These are phyloP conservation scores for Scaptomyza parva DNA, from an alignment of 2,888 invertebrate species.

Conservation along the genomic window DNA sequence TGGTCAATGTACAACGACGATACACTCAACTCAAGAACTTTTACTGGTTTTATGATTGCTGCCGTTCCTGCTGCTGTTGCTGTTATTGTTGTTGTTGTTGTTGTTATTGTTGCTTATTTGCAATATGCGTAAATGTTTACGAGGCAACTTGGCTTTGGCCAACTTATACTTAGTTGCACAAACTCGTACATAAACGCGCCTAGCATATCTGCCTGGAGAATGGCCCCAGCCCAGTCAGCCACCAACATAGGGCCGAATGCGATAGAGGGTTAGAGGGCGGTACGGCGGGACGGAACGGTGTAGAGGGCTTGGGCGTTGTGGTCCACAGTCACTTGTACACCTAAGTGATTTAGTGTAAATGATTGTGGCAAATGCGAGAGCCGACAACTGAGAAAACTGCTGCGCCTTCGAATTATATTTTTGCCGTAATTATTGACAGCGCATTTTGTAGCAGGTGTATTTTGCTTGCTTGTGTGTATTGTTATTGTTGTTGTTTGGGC, in stretches of 20 bases:
- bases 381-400: constrained; percentile 21
- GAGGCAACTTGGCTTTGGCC: constrained; percentile 50
- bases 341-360: constrained; percentile 81
- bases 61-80: constrained; percentile 14
- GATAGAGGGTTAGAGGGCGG: too few species aligned
- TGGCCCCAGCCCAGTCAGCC: too few species aligned
- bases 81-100: constrained; percentile 36
- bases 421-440: constrained; percentile 72
- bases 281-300: too few species aligned
- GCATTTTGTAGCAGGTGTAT: constrained; percentile 65
- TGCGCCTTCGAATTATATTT: constrained; percentile 34
- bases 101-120: constrained; percentile 66
- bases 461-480: too few species aligned
- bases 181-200: constrained; percentile 27
- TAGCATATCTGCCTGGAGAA: too few species aligned
- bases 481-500: constrained; percentile 7
- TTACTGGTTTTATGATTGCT: constrained; percentile 4
- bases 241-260: too few species aligned
- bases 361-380: constrained; percentile 73
- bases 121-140: constrained; percentile 80
- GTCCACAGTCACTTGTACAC: constrained; percentile 71
- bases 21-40: not conserved
- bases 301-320: constrained; percentile 8
- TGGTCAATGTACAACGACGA: not conserved
- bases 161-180: constrained; percentile 28